phyloP scores from a whole-genome alignment of 1,140 invertebrate genomes.

The Drosophila tristis region DNA sequence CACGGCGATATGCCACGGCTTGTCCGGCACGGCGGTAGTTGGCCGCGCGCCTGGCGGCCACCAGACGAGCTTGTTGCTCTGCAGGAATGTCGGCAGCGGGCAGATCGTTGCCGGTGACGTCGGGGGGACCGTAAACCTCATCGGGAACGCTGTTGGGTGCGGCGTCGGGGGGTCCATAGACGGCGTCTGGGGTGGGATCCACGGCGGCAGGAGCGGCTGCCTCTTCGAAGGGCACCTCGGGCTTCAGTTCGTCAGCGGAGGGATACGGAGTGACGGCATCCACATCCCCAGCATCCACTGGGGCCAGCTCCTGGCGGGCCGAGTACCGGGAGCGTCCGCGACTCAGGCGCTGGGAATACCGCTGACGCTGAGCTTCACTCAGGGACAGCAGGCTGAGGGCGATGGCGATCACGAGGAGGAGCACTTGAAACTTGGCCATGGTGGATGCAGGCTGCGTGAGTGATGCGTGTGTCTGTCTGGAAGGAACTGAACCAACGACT shows the following conservation, averaged over 20 bases:
- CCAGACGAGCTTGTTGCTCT: constrained; percentile 65
- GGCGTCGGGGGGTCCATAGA: constrained; percentile 75
- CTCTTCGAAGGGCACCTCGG: constrained; percentile 78
- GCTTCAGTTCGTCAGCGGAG: constrained; percentile 75
- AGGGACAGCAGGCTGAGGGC: constrained; percentile 45
- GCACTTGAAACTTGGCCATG: constrained; percentile 68
- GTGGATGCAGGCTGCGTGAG: constrained; percentile 6
- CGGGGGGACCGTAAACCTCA: constrained; percentile 75
- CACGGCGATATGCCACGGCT: constrained; percentile 50
- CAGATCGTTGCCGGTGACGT: constrained; percentile 67
- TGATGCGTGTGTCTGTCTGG: constrained; percentile 24
- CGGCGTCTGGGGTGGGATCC: constrained; percentile 67
- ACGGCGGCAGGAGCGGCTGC: constrained; percentile 55
- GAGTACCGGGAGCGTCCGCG: constrained; percentile 65
- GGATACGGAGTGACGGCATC: constrained; percentile 77
- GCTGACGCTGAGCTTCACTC: constrained; percentile 56
- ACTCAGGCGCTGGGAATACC: constrained; percentile 52
- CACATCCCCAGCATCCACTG: constrained; percentile 51
- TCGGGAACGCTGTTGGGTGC: constrained; percentile 68
- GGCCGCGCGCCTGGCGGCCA: constrained; percentile 61
- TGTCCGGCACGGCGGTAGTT: constrained; percentile 59
- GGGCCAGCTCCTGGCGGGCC: constrained; percentile 71
- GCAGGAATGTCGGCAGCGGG: constrained; percentile 66
- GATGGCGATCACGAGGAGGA: constrained; percentile 40
- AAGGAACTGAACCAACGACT: constrained; percentile 57